phyloP scores from a whole-genome alignment of 2,888 invertebrate genomes.

The Helleia helle region DNA sequence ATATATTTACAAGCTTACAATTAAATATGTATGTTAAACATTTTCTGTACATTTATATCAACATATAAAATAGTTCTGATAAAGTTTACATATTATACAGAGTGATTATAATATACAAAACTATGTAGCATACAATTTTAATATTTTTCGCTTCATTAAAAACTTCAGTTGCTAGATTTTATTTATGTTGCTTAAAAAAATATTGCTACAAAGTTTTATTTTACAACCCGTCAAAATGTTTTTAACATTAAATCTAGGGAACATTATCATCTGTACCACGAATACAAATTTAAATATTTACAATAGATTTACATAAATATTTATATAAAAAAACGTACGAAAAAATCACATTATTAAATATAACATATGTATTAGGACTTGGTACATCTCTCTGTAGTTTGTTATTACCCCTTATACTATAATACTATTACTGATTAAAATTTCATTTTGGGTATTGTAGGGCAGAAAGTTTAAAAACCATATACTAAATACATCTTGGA shows the following conservation, averaged over 20 bases:
- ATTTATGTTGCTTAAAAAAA: no score
- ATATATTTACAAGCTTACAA: constrained; percentile 51
- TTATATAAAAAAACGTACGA: not conserved
- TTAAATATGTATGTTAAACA: constrained; percentile 3
- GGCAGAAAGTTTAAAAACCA: no score
- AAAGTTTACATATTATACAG: not conserved
- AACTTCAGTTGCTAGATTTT: no score
- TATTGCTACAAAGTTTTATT: constrained; percentile 5
- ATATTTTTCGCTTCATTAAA: no score
- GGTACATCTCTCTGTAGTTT: not conserved
- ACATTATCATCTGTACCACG: not conserved
- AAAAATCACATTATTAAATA: not conserved
- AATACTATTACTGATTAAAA: no score
- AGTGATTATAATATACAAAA: no score
- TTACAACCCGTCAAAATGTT: not conserved
- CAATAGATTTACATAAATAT: constrained; percentile 3
- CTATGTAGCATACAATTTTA: not conserved
- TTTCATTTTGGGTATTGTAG: no score
- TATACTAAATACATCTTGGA: no score
- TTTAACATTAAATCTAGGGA: not conserved
- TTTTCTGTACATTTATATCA: constrained; percentile 7
- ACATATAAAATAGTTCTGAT: not conserved
- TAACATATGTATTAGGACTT: not conserved
- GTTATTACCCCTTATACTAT: not conserved
- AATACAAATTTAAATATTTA: constrained; percentile 2